These are phyloP conservation scores for Digitonthophagus gazella DNA, from an alignment of 2,888 invertebrate genomes.

Conservation along the genomic window DNA sequence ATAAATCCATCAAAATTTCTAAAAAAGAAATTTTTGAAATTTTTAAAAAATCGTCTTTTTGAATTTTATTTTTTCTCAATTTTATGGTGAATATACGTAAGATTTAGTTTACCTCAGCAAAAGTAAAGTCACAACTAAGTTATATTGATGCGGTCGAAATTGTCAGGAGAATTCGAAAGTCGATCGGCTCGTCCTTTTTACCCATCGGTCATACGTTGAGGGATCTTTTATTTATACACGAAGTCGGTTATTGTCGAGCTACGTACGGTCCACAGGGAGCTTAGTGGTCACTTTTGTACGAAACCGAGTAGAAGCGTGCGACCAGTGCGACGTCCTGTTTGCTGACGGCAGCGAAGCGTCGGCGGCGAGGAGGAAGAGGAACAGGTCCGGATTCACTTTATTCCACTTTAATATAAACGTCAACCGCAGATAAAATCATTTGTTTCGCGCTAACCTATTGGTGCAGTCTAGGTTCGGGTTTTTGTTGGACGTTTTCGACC, in stretches of 20 bases:
- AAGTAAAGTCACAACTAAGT: constrained; percentile 27
- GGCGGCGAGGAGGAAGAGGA: background rate
- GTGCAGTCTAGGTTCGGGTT: constrained; percentile 6
- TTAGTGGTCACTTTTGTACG: constrained; percentile 31
- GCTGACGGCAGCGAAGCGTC: background rate
- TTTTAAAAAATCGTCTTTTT: too few species aligned
- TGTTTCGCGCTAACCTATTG: constrained; percentile 27
- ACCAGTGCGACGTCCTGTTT: background rate
- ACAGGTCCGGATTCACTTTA: constrained; percentile 21
- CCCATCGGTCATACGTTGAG: constrained; percentile 28
- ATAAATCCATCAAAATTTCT: too few species aligned
- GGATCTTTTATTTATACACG: constrained; percentile 33
- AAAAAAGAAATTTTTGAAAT: too few species aligned
- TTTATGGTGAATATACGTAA: too few species aligned
- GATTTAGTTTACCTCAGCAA: background rate
- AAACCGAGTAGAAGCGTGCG: constrained; percentile 23
- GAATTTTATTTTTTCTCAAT: too few species aligned
- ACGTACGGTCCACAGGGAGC: constrained; percentile 28
- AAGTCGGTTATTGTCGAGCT: constrained; percentile 31
- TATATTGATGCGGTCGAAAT: constrained; percentile 29
- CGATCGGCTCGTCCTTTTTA: constrained; percentile 1
- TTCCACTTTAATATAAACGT: constrained; percentile 32
- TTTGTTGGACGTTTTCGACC: background rate
- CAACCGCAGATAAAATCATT: constrained; percentile 31
- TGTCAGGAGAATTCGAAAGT: constrained; percentile 26